These are phyloP conservation scores for Ectropis crepuscularia DNA, from an alignment of 2,888 invertebrate genomes.

Conservation along the genomic window DNA sequence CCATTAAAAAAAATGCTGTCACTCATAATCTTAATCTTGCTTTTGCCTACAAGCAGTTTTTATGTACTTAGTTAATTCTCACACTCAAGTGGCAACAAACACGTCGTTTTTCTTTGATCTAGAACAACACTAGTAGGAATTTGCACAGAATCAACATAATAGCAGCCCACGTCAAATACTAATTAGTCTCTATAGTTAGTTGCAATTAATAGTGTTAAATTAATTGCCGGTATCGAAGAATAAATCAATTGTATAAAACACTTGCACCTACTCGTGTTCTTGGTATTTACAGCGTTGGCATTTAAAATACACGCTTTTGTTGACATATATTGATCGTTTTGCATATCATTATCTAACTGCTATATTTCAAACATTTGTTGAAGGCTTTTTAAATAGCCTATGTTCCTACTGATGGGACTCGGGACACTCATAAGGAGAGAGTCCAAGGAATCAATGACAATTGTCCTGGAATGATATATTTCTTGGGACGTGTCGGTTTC, in stretches of 20 bases:
- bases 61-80: too few relatives aligned
- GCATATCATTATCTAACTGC: too few relatives aligned
- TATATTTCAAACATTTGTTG: too few relatives aligned
- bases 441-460: too few relatives aligned
- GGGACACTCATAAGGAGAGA: too few relatives aligned
- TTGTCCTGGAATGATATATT: too few relatives aligned
- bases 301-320: neutral
- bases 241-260: slow-evolving; percentile 31
- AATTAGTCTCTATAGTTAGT: slow-evolving; percentile 20
- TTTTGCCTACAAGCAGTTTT: too few relatives aligned
- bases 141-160: slow-evolving; percentile 21
- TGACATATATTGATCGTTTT: neutral
- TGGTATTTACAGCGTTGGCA: neutral
- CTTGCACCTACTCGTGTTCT: neutral
- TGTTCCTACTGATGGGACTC: too few relatives aligned
- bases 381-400: too few relatives aligned
- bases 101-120: neutral
- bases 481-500: too few relatives aligned
- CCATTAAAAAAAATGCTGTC: too few relatives aligned
- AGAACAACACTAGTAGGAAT: neutral
- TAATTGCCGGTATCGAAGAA: slow-evolving; percentile 33
- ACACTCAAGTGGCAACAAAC: neutral
- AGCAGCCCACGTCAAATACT: slow-evolving; percentile 22
- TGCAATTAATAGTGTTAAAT: slow-evolving; percentile 22
- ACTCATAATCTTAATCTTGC: too few relatives aligned